These are phyloP conservation scores for Podiceps cristatus DNA, from an alignment of 2,113 vertebrate species.

Conservation along the genomic window DNA sequence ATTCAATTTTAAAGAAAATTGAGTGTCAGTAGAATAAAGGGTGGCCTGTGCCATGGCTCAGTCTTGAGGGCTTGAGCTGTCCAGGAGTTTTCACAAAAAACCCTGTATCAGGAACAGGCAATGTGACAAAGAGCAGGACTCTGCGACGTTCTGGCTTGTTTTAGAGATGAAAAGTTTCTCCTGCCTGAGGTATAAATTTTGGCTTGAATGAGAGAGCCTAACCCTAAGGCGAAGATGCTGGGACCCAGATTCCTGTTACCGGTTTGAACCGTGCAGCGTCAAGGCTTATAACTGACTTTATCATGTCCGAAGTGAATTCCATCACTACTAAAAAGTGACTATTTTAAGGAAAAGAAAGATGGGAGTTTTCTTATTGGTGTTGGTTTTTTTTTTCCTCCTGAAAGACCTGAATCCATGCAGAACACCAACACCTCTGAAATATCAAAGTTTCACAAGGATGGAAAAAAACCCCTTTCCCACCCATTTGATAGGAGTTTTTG, in stretches of 20 bases:
- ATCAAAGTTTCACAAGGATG: not conserved
- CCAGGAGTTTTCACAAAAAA: conserved; percentile 8
- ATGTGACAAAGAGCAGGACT: not conserved
- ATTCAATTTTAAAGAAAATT: not conserved
- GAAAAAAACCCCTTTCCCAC: not conserved
- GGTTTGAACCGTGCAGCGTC: conserved; percentile 11
- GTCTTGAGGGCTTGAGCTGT: not conserved
- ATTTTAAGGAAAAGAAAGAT: not conserved
- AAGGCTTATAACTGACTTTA: not conserved
- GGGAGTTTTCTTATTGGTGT: not conserved
- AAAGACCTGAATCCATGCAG: not conserved
- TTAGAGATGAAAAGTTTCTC: conserved; percentile 22
- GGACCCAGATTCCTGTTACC: not conserved
- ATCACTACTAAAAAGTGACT: not conserved
- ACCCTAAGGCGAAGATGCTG: not conserved
- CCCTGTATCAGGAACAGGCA: not conserved
- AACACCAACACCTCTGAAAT: not conserved
- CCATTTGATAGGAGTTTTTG: not conserved
- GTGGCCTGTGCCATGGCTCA: not conserved
- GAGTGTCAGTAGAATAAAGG: not conserved
- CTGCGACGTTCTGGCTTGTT: not conserved
- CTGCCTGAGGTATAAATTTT: conserved; percentile 24
- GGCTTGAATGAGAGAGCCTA: conserved; percentile 27
- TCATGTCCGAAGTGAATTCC: not conserved
- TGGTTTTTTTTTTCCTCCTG: not conserved